Evolutionary conservation across 2,113 vertebrate species (phyloP), one percentile per base, ranked within the genome.

Genomic region (Lophius piscatorius): DNA sequence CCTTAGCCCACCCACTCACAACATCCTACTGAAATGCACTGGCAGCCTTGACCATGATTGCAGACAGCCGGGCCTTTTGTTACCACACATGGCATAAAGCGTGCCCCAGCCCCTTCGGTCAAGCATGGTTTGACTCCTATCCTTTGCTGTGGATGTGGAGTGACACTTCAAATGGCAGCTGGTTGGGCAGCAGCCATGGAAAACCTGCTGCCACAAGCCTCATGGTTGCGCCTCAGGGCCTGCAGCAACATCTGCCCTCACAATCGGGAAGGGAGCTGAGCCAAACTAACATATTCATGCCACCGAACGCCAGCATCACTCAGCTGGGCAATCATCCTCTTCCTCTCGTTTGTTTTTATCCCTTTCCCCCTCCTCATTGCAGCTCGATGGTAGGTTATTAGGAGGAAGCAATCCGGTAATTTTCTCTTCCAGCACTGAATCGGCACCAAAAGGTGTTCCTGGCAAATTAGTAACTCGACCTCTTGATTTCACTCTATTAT

Each of bases 221-320:
- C 69, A 36, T 13, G 18, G 50, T 61, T 51, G 63, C 8, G 81
- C 88, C 84, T 41, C 58, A 58, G 67, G 86, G 77, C 75, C 76
- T 12, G 35, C 50, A 16, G 80, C 64, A 88, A 90, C 90, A 92
- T 90, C 90, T 92, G 90, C 86, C 88, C 80, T 75, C 79, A 91
- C 90, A 90, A 91, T 88, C 56, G 68, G 52, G 18, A 23, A 68
- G 83, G 82, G 81, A 90, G 71, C 75, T 2, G n/a, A 63, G 85
- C 84, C 89, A 88, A 82, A 57, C 64, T n/a, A 69, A 80, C 64
- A 46, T 74, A 78, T 86, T 84, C 82, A 82, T 72, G 71, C 60
- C 70, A 80, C 67, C 60, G 67, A 74, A 78, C 64, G 48, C 83
- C 77, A 68, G 58, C 81, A 49, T 79, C 84, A 80, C 72, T 90